Percentiles rank a stretch among this genome's conserved stretches.
Evolutionary conservation across 2,797 vertebrate species (phyloP).

Genomic region (Gambusia yucatana): DNA sequence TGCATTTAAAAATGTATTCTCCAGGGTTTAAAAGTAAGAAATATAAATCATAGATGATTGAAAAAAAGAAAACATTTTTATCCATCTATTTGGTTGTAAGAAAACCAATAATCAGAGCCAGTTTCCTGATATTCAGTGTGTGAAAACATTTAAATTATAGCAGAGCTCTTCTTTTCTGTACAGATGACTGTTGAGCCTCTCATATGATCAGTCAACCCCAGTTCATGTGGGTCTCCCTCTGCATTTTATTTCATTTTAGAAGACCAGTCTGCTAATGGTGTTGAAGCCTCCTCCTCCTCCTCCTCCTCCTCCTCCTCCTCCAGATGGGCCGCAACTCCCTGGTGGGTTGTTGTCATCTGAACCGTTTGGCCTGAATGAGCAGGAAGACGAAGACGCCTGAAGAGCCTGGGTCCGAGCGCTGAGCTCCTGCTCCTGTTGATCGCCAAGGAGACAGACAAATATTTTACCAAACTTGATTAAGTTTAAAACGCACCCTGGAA

Average conservation of each 20-base stretch:
- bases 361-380: conserved; percentile 95
- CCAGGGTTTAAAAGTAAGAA: neutral
- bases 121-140: conserved; percentile 1
- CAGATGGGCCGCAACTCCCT: conserved; percentile 95
- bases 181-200: conserved; percentile 29
- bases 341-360: conserved; percentile 98
- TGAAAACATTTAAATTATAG: conserved; percentile 20
- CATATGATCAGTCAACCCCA: conserved; percentile 23
- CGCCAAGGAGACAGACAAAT: conserved; percentile 28
- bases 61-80: conserved; percentile 25
- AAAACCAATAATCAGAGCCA: conserved; percentile 29
- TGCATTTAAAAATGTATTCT: neutral
- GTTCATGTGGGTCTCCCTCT: conserved; percentile 29
- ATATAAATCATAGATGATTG: conserved; percentile 28
- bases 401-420: conserved; percentile 94
- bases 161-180: conserved; percentile 54
- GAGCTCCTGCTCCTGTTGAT: conserved; percentile 93
- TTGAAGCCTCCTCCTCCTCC: conserved; percentile 89
- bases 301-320: conserved; percentile 87
- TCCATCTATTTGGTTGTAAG: conserved; percentile 6
- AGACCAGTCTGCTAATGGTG: conserved; percentile 94
- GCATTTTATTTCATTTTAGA: conserved; percentile 77
- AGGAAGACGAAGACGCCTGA: conserved; percentile 92
- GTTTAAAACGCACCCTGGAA: neutral
- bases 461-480: conserved; percentile 1